Base-by-base conservation (phyloP, 2,113 vertebrate genomes). In the Leptodactylus fuscus region DNA sequence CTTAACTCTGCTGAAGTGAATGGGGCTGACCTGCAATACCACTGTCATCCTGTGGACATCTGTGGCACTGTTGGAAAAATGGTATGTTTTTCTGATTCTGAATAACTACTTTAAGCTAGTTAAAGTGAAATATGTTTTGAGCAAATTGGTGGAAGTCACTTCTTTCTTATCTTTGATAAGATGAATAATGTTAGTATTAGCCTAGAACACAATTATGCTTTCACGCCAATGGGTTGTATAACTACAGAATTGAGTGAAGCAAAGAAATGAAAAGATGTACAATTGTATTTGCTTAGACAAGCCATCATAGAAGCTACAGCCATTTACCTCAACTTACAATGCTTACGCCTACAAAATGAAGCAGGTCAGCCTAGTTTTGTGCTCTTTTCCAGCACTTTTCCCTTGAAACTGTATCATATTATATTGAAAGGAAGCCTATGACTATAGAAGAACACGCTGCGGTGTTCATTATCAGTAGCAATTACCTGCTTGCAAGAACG, bases 381-480 rank as follows among this genome's bases (percentile, higher is more conserved):
- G 5, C 32, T 53, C 58, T n/a, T 48, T 51, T 67, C 12, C 41
- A 41, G 67, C 27, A 67, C 32, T 67, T 34, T 78, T 69, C 12
- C 16, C 34, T 78, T 51, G 18, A 85, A 85, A 51, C 46, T 41
- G 27, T 69, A 78, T 67, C 46, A 38, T 27, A 78, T 85, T 73
- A 85, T 41, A 41, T 69, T 85, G 38, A 34, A 85, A 85, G 55
- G 18, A 67, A 69, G 44, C 12, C 29, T 24, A 2, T 22, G 20
- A 73, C 32, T 36, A 69, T n/a, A 78, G 51, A 38, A 67, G 44
- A 77, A 85, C 20, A 51, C 18, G 24, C 44, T 78, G 46, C 29
- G 60, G 83, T 58, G 83, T 65, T 85, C 62, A 80, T 85, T 79
- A 85, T 70, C 83, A 85, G 70, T 85, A 79, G 48, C 62, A 85